Conservation (phyloP, 2,797 vertebrate genomes). For the Xenops minutus region DNA sequence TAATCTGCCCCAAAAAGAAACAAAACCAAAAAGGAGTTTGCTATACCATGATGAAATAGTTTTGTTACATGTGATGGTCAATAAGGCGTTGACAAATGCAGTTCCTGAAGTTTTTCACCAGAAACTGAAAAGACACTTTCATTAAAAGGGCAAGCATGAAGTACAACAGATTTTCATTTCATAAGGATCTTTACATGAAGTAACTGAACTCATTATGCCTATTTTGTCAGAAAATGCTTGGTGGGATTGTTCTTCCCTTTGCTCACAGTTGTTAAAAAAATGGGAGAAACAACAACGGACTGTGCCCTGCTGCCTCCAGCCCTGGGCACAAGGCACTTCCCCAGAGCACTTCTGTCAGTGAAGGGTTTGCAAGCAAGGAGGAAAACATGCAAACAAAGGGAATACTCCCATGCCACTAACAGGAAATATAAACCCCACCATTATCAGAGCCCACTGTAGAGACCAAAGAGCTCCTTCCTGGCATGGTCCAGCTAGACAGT, state of each 20-base stretch:
- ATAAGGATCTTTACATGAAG: not conserved
- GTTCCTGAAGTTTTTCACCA: not conserved
- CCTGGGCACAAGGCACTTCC: not conserved
- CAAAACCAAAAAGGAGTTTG: not conserved
- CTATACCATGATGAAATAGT: accelerated
- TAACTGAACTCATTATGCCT: not conserved
- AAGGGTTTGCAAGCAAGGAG: not conserved
- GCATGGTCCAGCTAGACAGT: not conserved
- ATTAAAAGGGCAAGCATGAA: not conserved
- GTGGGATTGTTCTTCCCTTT: not conserved
- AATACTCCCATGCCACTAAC: not conserved
- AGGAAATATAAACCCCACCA: not conserved
- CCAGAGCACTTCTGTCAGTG: not conserved
- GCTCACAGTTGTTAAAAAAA: not conserved
- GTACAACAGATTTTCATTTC: not conserved
- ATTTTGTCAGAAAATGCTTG: not conserved
- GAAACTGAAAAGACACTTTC: not conserved
- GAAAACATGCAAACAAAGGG: not conserved
- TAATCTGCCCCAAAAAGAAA: not conserved
- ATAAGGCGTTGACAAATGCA: not conserved
- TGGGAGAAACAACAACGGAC: not conserved
- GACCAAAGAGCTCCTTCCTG: not conserved
- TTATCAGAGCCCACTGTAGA: not conserved
- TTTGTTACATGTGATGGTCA: not conserved
- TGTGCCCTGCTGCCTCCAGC: not conserved